Conservation (phyloP, 2,888 invertebrate genomes). For the Linhomoeus sp. region DNA sequence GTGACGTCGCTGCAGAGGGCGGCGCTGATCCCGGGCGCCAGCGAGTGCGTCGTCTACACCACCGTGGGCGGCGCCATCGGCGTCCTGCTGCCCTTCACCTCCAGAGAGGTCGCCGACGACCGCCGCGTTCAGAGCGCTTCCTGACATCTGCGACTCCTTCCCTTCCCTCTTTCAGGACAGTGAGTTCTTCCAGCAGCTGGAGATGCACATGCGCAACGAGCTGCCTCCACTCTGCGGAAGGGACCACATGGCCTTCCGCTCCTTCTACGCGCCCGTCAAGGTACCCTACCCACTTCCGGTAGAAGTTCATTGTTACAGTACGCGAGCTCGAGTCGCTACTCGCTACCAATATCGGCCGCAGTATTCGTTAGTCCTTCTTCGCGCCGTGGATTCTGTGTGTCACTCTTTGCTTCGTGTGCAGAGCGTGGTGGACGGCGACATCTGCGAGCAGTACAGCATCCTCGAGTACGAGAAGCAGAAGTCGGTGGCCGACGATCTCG, state of each 20-base stretch:
- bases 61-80: constrained; percentile 81
- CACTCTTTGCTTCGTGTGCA: too few relatives aligned
- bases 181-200: constrained; percentile 94
- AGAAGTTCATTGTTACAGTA: neutral
- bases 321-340: neutral
- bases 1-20: constrained; percentile 74
- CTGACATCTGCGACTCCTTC: neutral
- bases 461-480: constrained; percentile 82
- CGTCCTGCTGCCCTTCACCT: constrained; percentile 76
- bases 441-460: constrained; percentile 95
- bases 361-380: neutral
- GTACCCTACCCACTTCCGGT: too few relatives aligned
- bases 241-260: constrained; percentile 87
- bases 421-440: constrained; percentile 94
- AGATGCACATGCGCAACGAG: constrained; percentile 98
- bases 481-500: constrained; percentile 77
- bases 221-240: constrained; percentile 85
- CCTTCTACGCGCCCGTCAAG: constrained; percentile 91
- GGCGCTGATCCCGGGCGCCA: constrained; percentile 87
- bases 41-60: constrained; percentile 84
- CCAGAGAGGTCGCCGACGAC: constrained; percentile 39
- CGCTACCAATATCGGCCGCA: neutral
- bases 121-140: too few relatives aligned
- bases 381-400: neutral
- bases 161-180: constrained; percentile 48